These are phyloP conservation scores for Myrmecophaga tridactyla DNA, from an alignment of 2,113 vertebrate genomes.

Conservation along the genomic window DNA sequence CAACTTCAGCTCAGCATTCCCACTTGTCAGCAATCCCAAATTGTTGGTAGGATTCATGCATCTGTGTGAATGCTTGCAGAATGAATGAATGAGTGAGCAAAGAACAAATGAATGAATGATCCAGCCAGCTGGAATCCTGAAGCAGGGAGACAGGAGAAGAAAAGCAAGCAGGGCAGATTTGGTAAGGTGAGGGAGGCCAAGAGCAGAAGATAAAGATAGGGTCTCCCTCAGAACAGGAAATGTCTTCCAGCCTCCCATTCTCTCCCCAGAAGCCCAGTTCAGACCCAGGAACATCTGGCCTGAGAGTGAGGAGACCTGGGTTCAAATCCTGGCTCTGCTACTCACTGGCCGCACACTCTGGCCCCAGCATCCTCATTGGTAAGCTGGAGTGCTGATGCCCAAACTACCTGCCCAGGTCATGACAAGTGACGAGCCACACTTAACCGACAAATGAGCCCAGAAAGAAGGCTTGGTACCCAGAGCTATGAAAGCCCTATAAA, in stretches of 20 bases:
- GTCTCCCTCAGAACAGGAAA: not conserved
- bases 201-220: too few relatives aligned
- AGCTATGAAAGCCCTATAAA: not conserved
- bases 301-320: too few relatives aligned
- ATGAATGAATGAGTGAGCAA: rapidly evolving
- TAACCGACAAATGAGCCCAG: rapidly evolving
- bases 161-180: rapidly evolving
- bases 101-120: not conserved
- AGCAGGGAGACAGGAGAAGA: not conserved
- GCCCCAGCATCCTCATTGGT: not conserved
- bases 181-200: not conserved
- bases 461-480: not conserved
- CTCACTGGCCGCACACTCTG: not conserved
- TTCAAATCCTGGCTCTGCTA: not conserved
- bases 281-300: not conserved
- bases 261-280: not conserved
- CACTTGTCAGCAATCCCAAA: not conserved
- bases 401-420: rapidly evolving
- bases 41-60: rapidly evolving
- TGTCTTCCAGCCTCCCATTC: not conserved
- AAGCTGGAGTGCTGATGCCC: not conserved
- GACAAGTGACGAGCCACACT: rapidly evolving
- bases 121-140: not conserved
- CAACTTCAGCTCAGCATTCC: not conserved
- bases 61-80: not conserved